A percentile compares a stretch with the other conserved stretches of the same genome.
Conservation (phyloP, 2,113 vertebrate species). For the Strix uralensis region DNA sequence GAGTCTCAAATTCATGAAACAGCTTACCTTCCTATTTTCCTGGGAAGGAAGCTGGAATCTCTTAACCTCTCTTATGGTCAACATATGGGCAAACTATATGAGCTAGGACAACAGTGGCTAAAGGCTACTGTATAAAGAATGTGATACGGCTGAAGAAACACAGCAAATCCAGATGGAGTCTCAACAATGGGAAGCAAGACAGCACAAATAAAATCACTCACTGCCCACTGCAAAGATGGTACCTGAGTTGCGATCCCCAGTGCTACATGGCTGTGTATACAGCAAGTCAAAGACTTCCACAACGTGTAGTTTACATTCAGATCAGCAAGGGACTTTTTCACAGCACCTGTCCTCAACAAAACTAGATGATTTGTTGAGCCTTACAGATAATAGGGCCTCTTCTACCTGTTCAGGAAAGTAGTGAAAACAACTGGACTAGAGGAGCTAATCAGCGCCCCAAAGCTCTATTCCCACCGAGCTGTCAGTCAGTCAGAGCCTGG, state of each 20-base stretch:
- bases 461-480: neutral
- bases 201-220: neutral
- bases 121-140: neutral
- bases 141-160: neutral
- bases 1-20: neutral
- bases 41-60: neutral
- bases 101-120: neutral
- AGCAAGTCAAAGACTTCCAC: neutral
- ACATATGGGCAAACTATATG: neutral
- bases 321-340: neutral
- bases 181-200: fast-evolving
- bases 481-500: neutral
- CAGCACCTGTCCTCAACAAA: neutral
- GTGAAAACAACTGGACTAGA: neutral
- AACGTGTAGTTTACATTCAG: fast-evolving
- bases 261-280: fast-evolving
- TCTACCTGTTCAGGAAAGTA: neutral
- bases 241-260: neutral
- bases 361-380: neutral
- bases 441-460: neutral
- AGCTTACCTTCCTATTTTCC: neutral
- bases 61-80: neutral
- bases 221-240: neutral
- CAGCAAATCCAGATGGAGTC: neutral
- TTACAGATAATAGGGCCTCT: neutral